Base-by-base conservation (phyloP, 1,140 invertebrate genomes). In the Ruditapes philippinarum region DNA sequence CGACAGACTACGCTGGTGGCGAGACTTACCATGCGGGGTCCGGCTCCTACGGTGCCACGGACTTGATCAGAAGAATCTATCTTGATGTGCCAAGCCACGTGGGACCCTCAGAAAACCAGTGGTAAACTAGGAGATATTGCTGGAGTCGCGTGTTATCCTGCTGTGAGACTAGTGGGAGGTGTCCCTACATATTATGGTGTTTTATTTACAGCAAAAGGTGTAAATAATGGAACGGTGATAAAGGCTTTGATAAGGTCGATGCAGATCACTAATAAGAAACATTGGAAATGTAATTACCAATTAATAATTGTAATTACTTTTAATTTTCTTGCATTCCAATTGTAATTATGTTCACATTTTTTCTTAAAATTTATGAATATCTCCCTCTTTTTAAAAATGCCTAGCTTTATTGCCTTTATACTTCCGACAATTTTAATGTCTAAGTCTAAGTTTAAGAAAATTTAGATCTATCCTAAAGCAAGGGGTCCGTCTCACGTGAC, bases 71-170 rank as follows among this genome's bases (percentile, higher is more conserved):
- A 80, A 49, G 65, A 38, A 36, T 68, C 62, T 17, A 68, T 88
- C n/a, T 25, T 88, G 25, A 17, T 73, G 36, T 88, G 86, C n/a
- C 28, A 11, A 22, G 86, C 57, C 19, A 40, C n/a, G 22, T 88
- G 86, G 86, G 78, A 81, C 42, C 86, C 86, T 0, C 36, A 57
- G 42, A 88, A 81, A 22, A 68, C 76, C 9, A 87, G 57, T 42
- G 68, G 49, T 31, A 22, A 25, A 14, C 4, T 60, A 4, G 73
- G 51, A 4, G 17, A 31, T 38, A 54, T 78, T 31, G 85, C 85
- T 38, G 85, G 85, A n/a, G 76, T 68, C 22, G 81, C 42, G 14
- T 88, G 86, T 51, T 62, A 60, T 14, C 62, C 57, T 65, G 73
- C 85, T 25, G 80, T 83, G 17, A 60, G 80, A 42, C 31, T 83